These are phyloP conservation scores for Mastigias papua DNA, from an alignment of 30 jellyfish, hydroid and myxozoan genomes.

Conservation along the genomic window DNA sequence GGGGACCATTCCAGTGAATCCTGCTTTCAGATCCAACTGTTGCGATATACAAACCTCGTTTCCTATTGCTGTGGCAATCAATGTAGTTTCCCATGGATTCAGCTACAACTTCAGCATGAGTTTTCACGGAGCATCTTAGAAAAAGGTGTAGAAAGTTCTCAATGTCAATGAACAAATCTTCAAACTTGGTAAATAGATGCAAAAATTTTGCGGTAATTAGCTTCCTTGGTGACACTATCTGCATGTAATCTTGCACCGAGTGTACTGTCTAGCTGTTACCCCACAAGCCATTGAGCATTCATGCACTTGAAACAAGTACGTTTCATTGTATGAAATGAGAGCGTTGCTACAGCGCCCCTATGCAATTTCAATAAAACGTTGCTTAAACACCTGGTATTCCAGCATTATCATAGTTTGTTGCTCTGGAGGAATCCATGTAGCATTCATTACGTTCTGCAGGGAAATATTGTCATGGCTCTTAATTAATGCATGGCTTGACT, in stretches of 20 bases:
- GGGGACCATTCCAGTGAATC: constrained; percentile 72
- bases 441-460: constrained; percentile 50
- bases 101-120: constrained; percentile 56
- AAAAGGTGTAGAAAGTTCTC: constrained; percentile 52
- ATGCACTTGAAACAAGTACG: constrained; percentile 44
- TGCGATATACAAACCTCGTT: constrained; percentile 40
- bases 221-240: constrained; percentile 39
- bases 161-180: constrained; percentile 44
- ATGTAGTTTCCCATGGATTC: constrained; percentile 51
- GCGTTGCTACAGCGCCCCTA: constrained; percentile 43
- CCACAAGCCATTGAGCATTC: constrained; percentile 55
- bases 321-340: constrained; percentile 38
- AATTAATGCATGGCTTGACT: constrained; percentile 17
- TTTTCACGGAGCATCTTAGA: constrained; percentile 49
- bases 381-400: constrained; percentile 27
- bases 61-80: constrained; percentile 35
- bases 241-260: constrained; percentile 47
- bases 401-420: constrained; percentile 19
- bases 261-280: constrained; percentile 41
- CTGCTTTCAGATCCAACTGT: constrained; percentile 54
- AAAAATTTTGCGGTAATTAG: constrained; percentile 16
- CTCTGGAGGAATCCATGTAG: constrained; percentile 35
- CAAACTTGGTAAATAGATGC: constrained; percentile 59
- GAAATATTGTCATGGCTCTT: constrained; percentile 19
- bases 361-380: constrained; percentile 25